A percentile compares a stretch with the other conserved stretches of the same genome.
These are phyloP conservation scores for Ophioderma brevispina DNA, from an alignment of 35 echinoderm and acorn worm species.

Conservation along the genomic window DNA sequence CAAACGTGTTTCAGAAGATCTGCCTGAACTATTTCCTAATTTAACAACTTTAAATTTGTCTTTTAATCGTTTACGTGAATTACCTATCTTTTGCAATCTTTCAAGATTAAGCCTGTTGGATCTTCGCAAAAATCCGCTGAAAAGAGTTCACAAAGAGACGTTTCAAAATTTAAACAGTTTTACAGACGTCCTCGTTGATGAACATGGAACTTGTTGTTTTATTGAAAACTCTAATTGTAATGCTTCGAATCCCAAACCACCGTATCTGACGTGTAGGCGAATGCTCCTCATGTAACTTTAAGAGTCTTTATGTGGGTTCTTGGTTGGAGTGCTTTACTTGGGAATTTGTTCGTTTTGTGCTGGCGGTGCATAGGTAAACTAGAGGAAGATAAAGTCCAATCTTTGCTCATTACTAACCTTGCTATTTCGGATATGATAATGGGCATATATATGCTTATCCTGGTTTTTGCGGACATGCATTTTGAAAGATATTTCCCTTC, in stretches of 20 bases:
- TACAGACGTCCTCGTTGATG: neutral
- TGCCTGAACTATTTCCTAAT: neutral
- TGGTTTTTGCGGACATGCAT: neutral
- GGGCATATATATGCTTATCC: neutral
- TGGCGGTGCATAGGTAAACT: neutral
- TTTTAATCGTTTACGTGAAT: neutral
- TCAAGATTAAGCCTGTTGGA: neutral
- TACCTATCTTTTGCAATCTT: neutral
- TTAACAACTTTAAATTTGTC: neutral
- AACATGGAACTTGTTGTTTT: neutral
- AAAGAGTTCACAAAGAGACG: neutral
- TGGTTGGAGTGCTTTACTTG: neutral
- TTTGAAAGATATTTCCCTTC: neutral
- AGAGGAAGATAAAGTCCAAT: neutral
- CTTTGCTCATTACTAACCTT: neutral
- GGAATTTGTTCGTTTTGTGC: neutral
- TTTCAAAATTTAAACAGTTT: neutral
- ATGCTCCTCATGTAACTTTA: neutral
- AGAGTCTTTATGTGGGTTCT: neutral
- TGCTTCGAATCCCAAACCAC: neutral
- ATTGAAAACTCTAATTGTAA: neutral
- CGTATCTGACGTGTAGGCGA: neutral
- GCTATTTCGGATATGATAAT: neutral
- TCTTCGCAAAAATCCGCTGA: neutral
- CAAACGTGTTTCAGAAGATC: neutral